A percentile compares a stretch with the other conserved stretches of the same genome.
These are phyloP conservation scores for Achatina immaculata DNA, from an alignment of 1,140 invertebrate genomes.

Conservation along the genomic window DNA sequence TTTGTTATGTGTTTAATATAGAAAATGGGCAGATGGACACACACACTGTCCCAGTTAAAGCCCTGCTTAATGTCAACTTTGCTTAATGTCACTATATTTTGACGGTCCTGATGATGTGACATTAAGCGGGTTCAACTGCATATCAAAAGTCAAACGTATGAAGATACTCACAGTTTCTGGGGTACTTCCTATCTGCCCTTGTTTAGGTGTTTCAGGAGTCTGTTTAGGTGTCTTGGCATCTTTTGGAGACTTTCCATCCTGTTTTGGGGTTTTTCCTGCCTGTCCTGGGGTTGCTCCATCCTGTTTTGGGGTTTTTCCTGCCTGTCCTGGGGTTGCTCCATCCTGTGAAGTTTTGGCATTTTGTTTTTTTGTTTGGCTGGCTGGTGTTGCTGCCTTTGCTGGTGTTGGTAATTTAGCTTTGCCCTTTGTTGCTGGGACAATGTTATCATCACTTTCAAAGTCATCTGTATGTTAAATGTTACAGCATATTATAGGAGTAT, in stretches of 20 bases:
- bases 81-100: too few relatives aligned
- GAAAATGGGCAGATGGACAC: too few relatives aligned
- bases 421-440: slow-evolving; percentile 14
- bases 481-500: too few relatives aligned
- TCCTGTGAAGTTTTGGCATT: slow-evolving; percentile 13
- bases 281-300: background rate
- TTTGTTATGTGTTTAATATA: too few relatives aligned
- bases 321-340: background rate
- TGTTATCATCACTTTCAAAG: slow-evolving; percentile 25
- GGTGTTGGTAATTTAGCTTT: background rate
- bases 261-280: background rate
- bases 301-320: background rate
- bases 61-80: too few relatives aligned
- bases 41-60: too few relatives aligned
- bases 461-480: too few relatives aligned
- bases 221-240: background rate
- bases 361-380: background rate
- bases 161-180: too few relatives aligned
- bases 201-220: background rate
- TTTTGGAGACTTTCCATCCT: background rate
- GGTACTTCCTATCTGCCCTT: too few relatives aligned
- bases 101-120: too few relatives aligned
- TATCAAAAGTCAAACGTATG: too few relatives aligned
- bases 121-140: too few relatives aligned
- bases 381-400: background rate